Evolutionary conservation across 2,888 invertebrate genomes (phyloP).

Genomic region (Drosophila prolongata): DNA sequence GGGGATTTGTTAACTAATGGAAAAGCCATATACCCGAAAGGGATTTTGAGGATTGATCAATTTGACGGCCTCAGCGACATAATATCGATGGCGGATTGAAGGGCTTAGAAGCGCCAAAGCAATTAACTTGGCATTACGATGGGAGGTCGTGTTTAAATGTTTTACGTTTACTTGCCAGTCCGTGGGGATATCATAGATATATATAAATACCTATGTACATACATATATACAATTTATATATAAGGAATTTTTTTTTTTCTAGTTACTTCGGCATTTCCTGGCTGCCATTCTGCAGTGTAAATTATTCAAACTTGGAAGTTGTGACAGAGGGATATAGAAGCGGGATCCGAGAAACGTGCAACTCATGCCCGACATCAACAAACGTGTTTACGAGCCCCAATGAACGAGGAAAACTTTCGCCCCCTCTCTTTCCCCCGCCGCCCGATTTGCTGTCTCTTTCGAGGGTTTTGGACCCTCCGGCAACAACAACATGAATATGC

Average conservation of each 20-base stretch:
- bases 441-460: neutral
- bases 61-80: conserved; percentile 13
- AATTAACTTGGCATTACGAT: conserved; percentile 65
- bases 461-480: neutral
- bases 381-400: conserved; percentile 33
- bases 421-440: neutral
- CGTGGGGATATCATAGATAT: neutral
- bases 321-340: conserved; percentile 7
- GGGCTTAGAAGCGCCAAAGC: conserved; percentile 52
- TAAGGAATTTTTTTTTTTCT: neutral
- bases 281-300: conserved; percentile 8
- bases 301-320: conserved; percentile 30
- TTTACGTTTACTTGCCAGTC: conserved; percentile 1
- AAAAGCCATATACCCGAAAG: conserved; percentile 31
- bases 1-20: conserved; percentile 64
- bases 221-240: neutral
- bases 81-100: conserved; percentile 63
- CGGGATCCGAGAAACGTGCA: conserved; percentile 11
- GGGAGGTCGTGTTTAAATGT: conserved; percentile 12
- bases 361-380: conserved; percentile 30
- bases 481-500: conserved; percentile 57
- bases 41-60: conserved; percentile 19
- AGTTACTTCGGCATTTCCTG: conserved; percentile 1
- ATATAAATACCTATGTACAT: neutral
- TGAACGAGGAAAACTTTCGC: conserved; percentile 12